Conservation (phyloP, 2,113 vertebrate species). For the Cryptomyrus ogoouensis region DNA sequence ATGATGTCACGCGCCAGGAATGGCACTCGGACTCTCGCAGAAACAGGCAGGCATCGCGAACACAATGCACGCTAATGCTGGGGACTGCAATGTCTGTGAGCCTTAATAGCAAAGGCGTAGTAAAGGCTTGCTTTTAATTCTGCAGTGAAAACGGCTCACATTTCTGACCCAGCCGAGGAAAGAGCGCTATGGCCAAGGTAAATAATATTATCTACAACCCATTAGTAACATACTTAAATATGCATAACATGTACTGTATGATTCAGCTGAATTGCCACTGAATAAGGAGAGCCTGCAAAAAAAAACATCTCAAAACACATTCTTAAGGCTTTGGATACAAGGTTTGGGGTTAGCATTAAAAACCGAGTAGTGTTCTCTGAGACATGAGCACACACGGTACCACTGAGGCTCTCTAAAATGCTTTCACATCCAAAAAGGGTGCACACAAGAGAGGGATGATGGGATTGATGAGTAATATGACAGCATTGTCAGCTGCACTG, state of each 20-base stretch:
- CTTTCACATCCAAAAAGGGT: background rate
- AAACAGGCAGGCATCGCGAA: background rate
- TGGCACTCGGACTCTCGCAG: background rate
- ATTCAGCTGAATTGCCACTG: background rate
- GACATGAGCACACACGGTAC: background rate
- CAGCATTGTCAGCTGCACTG: constrained; percentile 25
- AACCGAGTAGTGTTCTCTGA: background rate
- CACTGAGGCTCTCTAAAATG: background rate
- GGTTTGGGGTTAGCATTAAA: background rate
- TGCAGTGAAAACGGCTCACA: background rate
- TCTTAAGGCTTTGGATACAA: background rate
- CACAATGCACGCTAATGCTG: background rate
- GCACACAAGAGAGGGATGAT: background rate
- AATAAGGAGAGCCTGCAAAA: background rate
- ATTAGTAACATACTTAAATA: background rate
- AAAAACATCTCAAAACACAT: background rate
- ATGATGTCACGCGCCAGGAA: constrained; percentile 2
- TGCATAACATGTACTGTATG: background rate
- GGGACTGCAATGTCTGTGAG: background rate
- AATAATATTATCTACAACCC: background rate
- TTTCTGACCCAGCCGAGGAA: background rate
- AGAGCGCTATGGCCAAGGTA: background rate
- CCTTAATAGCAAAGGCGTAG: background rate
- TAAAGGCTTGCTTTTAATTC: background rate
- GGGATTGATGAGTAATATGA: background rate